Percentiles rank a stretch among this genome's conserved stretches.
phyloP scores from a whole-genome alignment of 2,113 vertebrate species.

The Monopterus albus region DNA sequence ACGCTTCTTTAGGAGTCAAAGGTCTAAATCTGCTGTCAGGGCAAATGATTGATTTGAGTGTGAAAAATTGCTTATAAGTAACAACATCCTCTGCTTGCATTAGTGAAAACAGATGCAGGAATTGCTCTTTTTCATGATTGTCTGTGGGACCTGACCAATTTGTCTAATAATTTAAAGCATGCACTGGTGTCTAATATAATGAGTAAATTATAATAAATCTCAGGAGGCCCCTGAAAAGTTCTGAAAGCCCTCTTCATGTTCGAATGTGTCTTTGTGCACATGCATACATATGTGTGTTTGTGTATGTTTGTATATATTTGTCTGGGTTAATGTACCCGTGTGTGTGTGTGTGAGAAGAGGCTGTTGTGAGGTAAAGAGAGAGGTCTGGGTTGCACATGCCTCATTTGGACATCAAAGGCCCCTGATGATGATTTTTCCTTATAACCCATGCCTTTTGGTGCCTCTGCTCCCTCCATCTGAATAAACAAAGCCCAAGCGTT shows the following conservation, averaged over 20 bases:
- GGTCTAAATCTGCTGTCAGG: constrained; percentile 79
- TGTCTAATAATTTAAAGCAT: constrained; percentile 88
- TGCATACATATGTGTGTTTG: constrained; percentile 13
- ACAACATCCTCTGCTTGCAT: constrained; percentile 85
- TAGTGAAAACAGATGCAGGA: constrained; percentile 88
- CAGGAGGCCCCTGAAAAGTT: constrained; percentile 75
- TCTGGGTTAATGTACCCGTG: constrained; percentile 13
- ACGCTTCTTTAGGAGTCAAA: constrained; percentile 73
- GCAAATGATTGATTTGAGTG: constrained; percentile 88
- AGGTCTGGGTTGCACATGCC: constrained; percentile 88
- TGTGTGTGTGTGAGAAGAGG: constrained; percentile 30
- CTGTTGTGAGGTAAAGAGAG: constrained; percentile 62
- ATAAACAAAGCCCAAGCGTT: constrained; percentile 86
- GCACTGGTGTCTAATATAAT: constrained; percentile 84
- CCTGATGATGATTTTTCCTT: constrained; percentile 85
- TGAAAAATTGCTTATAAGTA: constrained; percentile 90
- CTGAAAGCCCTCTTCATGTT: constrained; percentile 80
- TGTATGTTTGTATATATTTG: constrained; percentile 7
- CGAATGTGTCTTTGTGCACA: constrained; percentile 72
- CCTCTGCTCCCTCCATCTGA: constrained; percentile 84
- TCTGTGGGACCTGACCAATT: constrained; percentile 86
- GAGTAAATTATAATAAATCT: constrained; percentile 83
- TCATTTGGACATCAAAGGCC: constrained; percentile 92
- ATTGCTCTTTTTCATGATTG: constrained; percentile 78
- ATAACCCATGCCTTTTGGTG: constrained; percentile 85